These are phyloP conservation scores for Malacoctenus gilli DNA, from an alignment of 2,797 vertebrate species.

Conservation along the genomic window DNA sequence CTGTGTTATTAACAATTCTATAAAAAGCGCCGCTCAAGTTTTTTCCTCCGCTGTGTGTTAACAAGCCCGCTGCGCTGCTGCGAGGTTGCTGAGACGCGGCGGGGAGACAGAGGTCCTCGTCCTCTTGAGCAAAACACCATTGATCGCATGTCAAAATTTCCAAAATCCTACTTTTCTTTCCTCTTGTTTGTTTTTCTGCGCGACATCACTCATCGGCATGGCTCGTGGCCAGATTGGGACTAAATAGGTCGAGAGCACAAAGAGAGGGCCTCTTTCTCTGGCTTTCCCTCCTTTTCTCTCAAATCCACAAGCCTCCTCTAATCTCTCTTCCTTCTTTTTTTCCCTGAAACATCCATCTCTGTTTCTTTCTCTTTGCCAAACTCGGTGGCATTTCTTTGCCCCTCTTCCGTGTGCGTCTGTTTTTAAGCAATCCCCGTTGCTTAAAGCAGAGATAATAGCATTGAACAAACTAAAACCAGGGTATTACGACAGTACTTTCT, in stretches of 20 bases:
- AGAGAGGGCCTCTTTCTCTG: constrained; percentile 50
- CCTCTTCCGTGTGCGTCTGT: neutral
- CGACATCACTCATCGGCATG: constrained; percentile 68
- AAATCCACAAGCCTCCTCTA: constrained; percentile 45
- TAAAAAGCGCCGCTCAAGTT: constrained; percentile 78
- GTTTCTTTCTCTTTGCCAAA: constrained; percentile 18
- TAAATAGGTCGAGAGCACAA: constrained; percentile 68
- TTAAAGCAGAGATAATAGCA: constrained; percentile 31
- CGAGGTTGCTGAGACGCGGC: constrained; percentile 34
- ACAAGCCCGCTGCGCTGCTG: constrained; percentile 50
- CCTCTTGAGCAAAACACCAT: constrained; percentile 44
- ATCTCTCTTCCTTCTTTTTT: constrained; percentile 29
- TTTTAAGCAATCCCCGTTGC: constrained; percentile 14
- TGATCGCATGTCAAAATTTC: constrained; percentile 65
- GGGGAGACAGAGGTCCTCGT: constrained; percentile 33
- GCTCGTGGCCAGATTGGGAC: constrained; percentile 58
- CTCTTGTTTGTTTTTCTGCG: constrained; percentile 67
- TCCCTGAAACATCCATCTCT: constrained; percentile 23
- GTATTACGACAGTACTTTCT: constrained; percentile 50
- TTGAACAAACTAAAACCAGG: constrained; percentile 22
- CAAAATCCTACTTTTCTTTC: constrained; percentile 64
- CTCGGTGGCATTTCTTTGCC: constrained; percentile 9
- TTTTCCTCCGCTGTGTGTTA: constrained; percentile 77
- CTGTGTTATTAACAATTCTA: constrained; percentile 82
- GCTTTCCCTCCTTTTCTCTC: constrained; percentile 46